These are phyloP conservation scores for Propithecus coquereli DNA, from an alignment of 2,113 vertebrate genomes.

Conservation along the genomic window DNA sequence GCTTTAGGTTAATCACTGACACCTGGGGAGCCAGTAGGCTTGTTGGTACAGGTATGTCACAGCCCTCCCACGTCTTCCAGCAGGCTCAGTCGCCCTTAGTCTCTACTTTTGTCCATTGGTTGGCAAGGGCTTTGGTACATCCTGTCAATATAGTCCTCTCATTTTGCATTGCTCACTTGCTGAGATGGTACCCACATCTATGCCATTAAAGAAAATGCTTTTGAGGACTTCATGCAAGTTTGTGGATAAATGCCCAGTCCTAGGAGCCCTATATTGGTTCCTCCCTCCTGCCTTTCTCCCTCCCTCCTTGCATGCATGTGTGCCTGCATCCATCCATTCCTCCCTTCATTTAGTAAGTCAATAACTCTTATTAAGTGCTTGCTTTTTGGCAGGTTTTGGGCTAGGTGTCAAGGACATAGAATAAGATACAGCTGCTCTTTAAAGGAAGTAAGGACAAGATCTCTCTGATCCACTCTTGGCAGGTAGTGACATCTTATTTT, in stretches of 20 bases:
- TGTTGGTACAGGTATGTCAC: neutral
- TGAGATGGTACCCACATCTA: neutral
- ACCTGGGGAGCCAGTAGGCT: neutral
- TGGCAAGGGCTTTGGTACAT: neutral
- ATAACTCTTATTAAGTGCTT: slow-evolving; percentile 33
- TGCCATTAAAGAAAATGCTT: neutral
- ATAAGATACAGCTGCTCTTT: neutral
- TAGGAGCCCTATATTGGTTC: neutral
- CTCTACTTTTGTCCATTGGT: neutral
- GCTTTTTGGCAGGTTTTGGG: slow-evolving; percentile 26
- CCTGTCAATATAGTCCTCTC: neutral
- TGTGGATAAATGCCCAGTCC: neutral
- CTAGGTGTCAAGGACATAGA: slow-evolving; percentile 39
- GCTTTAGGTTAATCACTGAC: neutral
- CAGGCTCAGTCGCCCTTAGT: too few species aligned
- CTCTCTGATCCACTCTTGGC: neutral
- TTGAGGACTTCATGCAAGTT: neutral
- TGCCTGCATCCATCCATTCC: neutral
- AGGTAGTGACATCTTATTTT: slow-evolving; percentile 9
- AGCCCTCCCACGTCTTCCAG: neutral
- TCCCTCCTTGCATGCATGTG: neutral
- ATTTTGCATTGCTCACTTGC: neutral
- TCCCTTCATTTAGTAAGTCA: slow-evolving; percentile 13
- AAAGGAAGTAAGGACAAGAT: neutral
- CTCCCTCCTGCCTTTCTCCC: neutral